Evolutionary conservation across 2,797 vertebrate genomes (phyloP), one percentile per base, ranked within the genome.

Genomic region (Typhlichthys subterraneus): DNA sequence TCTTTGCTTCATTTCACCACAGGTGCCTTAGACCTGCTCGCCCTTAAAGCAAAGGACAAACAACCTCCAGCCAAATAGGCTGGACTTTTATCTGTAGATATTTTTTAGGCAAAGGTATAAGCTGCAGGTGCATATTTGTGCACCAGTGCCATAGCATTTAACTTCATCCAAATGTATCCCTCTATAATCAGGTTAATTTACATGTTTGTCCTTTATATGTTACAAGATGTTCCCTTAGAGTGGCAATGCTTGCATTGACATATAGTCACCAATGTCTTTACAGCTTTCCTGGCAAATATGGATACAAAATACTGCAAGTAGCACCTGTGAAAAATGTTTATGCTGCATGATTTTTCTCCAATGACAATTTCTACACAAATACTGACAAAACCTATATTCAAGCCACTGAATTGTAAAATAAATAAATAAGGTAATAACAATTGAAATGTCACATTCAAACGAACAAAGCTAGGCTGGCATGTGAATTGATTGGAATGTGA

Each of bases 371-470:
- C 12, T 65, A 78, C 84, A 81, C 65, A 2, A 80, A 71, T 76
- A 75, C 76, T 84, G 86, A 86, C 84, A 80, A 84, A 72, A 77
- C 63, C 70, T 75, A 61, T 73, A 84, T 82, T 84, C 85, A 86
- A 81, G 63, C 73, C 65, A 49, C 48, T 65, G 75, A 76, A 79
- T 78, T 69, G 84, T 65, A 72, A 79, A 79, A 81, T 38, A 38
- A 38, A 38, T 1, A 38, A 38, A 38, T 38, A 38, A 38, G 33
- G 72, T 72, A 61, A 73, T 76, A 65, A 67, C 84, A 89, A 90
- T 89, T 89, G 86, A 87, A 87, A 88, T 87, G 87, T 85, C 88
- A 87, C 76, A 62, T 77, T 83, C 81, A 86, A 87, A 84, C 58
- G 69, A 82, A 67, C 68, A 70, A 38, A 71, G 65, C 42, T 65